A percentile compares a stretch with the other conserved stretches of the same genome.
Conservation (phyloP, 37 sponge, comb jelly and placozoan species). For the Halichondria panicea region DNA sequence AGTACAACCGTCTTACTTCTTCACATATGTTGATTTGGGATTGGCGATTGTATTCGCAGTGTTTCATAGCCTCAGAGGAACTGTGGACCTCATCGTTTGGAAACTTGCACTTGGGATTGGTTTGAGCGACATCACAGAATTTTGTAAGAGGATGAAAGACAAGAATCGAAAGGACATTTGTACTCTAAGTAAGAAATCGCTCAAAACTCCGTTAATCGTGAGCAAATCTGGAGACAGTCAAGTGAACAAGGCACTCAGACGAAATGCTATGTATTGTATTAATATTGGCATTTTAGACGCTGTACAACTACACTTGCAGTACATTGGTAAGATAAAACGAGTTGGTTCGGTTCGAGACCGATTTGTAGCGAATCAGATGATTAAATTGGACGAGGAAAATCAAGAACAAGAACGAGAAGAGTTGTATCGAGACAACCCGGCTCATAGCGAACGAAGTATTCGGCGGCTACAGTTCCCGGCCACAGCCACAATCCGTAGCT, state of each 20-base stretch:
- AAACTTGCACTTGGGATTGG: conserved; percentile 60
- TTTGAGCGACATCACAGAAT: conserved; percentile 33
- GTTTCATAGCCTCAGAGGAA: conserved; percentile 68
- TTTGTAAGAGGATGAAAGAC: background rate
- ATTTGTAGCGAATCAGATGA: conserved; percentile 52
- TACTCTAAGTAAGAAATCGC: background rate
- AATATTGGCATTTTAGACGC: conserved; percentile 78
- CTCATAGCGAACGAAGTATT: conserved; percentile 32
- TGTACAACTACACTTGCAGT: conserved; percentile 26
- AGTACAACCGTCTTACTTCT: background rate
- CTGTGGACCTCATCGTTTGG: conserved; percentile 81
- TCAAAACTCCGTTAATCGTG: conserved; percentile 39
- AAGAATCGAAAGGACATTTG: background rate
- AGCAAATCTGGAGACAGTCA: conserved; percentile 13
- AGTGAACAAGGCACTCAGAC: conserved; percentile 69
- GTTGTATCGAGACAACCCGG: conserved; percentile 17
- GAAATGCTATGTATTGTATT: conserved; percentile 76
- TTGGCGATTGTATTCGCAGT: conserved; percentile 67
- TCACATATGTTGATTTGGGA: conserved; percentile 1
- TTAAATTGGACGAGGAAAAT: conserved; percentile 41
- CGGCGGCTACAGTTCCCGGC: conserved; percentile 50
- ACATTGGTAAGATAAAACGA: background rate
- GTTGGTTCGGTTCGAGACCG: conserved; percentile 48
- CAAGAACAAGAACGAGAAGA: conserved; percentile 23
- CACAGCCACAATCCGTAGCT: conserved; percentile 17